These are phyloP conservation scores for Diloba caeruleocephala DNA, from an alignment of 2,888 invertebrate species.

Conservation along the genomic window DNA sequence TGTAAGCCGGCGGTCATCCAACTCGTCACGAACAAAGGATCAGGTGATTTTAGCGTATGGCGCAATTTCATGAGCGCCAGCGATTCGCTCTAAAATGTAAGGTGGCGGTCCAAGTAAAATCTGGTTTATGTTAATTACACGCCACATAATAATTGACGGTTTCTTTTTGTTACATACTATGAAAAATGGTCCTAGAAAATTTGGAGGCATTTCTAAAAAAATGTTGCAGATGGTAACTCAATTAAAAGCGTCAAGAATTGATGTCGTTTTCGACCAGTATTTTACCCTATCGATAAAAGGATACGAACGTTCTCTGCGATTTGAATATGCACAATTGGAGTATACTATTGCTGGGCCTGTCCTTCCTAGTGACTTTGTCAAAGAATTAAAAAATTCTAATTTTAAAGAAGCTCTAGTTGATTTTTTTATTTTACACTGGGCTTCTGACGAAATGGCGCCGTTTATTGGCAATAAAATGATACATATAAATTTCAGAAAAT, in stretches of 20 bases:
- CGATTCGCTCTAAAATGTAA: no score
- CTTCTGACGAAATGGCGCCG: constrained; percentile 7
- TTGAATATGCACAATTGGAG: constrained; percentile 8
- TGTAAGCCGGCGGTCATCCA: no score
- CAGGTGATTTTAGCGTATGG: no score
- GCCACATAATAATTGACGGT: constrained; percentile 37
- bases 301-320: constrained; percentile 15
- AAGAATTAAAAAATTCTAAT: constrained; percentile 21
- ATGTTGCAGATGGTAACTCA: constrained; percentile 12
- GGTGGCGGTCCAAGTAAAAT: no score
- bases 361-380: constrained; percentile 15
- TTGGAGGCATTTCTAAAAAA: constrained; percentile 34
- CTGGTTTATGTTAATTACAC: no score
- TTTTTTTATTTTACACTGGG: constrained; percentile 20
- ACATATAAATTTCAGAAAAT: constrained; percentile 3
- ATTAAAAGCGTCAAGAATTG: constrained; percentile 1
- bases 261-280: constrained; percentile 23
- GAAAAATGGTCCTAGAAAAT: constrained; percentile 24
- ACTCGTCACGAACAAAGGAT: no score
- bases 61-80: no score
- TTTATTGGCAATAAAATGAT: constrained; percentile 15
- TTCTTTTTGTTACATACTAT: constrained; percentile 29
- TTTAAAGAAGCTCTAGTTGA: constrained; percentile 25
- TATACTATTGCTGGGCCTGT: constrained; percentile 21
- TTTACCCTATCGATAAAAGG: constrained; percentile 20